Evolutionary conservation across 2,888 invertebrate genomes (phyloP), one percentile per base, ranked within the genome.

Genomic region (Drosophila macrospina): DNA sequence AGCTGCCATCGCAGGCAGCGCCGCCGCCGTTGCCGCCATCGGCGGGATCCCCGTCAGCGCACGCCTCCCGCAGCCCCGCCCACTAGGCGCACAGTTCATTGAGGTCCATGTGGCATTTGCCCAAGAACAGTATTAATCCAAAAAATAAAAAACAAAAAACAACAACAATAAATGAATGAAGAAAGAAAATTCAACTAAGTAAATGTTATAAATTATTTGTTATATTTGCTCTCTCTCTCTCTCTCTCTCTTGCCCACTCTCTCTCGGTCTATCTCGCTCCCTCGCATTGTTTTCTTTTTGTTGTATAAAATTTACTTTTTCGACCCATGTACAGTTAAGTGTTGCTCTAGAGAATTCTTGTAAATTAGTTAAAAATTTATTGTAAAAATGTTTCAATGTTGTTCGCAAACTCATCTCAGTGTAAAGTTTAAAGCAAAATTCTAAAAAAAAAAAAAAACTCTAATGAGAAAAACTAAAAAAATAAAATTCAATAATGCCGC

Each of bases 351-450:
- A 64, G 59, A 88, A 81, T 80, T 51, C 51, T 81, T 81, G 59
- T 62, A 64, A 56, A 65, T 75, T 73, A 81, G 70, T 62, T 67
- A 70, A 76, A 84, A 10, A 32, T 2, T 20, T 84, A 84, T 83
- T 83, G 84, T 86, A 82, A 61, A 55, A 78, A 78, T 78, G 70
- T 80, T 88, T 80, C 62, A 80, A 72, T 84, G 76, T 88, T 87
- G 79, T 90, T 89, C 78, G 59, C 65, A 85, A 86, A 85, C 89
- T 82, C 86, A 89, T 89, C 89, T 89, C 89, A 89, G 89, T 89
- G 90, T 89, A 83, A 87, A 87, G 69, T 87, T 71, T 67, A 68
- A 72, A 68, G 50, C 61, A 55, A 83, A 83, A 73, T 50, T 68
- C 34, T 28, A 50, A 62, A 57, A 60, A 34, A 37, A 47, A 37